Evolutionary conservation across 2,797 vertebrate species (phyloP), one percentile per base, ranked within the genome.

Genomic region (Acipenser oxyrinchus): DNA sequence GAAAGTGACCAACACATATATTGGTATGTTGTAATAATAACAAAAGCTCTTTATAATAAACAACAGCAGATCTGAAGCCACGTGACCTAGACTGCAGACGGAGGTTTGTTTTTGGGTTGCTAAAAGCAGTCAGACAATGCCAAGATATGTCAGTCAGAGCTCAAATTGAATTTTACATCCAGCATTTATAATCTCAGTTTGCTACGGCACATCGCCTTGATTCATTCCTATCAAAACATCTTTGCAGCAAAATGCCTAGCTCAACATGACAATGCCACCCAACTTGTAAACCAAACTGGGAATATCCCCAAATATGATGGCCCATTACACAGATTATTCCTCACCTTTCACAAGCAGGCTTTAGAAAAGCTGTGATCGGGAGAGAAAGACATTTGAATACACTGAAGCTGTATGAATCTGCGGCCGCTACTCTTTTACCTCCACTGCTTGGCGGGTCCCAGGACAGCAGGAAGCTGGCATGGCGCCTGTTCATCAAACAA

Each of bases 191-290:
- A 62, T 62, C 60, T 9, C 7, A 62, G 48, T 15, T 62, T 9
- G 2, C 60, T 62, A 48, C 60, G 37, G 7, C 18, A 18, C 18
- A 62, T 62, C 37, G 5, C 37, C 18, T 48, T 62, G 18, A 62
- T 62, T 62, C 60, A 62, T 62, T 62, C 18, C 60, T 9, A 48
- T 6, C 18, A 62, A 62, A 62, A 62, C 18, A 9, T 7, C 60
- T 37, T 62, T 48, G 23, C 1, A 8, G 60, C 60, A 13, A 62
- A 10, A n/a, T 62, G 60, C 37, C 60, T 10, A 9, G 60, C 18
- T 62, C 37, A 62, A 62, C 37, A 3, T 62, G 60, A 62, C 60
- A 62, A 18, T 18, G 37, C 60, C 60, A 62, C 60, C 60, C 60
- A 62, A 62, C 10, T 13, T 62, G 60, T 12, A 62, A 62, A 62